phyloP scores from a whole-genome alignment of 2,888 invertebrate genomes.

The Troglohyphantes excavatus region DNA sequence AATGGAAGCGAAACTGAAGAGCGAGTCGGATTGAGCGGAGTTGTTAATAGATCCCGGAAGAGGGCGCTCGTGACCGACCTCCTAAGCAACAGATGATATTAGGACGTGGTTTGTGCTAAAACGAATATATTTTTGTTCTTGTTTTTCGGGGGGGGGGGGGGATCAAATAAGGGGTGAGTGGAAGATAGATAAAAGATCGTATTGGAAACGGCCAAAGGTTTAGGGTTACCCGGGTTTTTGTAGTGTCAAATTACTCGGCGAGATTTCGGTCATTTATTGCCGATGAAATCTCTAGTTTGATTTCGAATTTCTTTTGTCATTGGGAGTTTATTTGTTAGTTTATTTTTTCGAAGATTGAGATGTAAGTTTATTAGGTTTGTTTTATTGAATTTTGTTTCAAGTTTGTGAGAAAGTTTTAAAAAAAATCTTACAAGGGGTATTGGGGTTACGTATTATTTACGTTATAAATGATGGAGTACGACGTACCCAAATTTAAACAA shows the following conservation, averaged over 20 bases:
- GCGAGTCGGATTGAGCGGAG: neutral
- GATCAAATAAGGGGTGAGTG: neutral
- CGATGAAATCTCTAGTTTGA: neutral
- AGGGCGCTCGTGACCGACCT: neutral
- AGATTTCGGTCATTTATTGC: neutral
- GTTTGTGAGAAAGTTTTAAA: no score
- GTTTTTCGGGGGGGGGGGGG: no score
- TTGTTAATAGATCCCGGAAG: neutral
- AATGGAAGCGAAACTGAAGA: constrained; percentile 23
- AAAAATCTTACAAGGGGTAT: no score
- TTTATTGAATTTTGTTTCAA: neutral
- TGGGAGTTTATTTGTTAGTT: neutral
- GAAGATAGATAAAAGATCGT: neutral
- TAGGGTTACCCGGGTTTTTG: neutral
- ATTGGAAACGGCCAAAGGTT: neutral
- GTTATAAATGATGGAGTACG: no score
- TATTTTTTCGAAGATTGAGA: neutral
- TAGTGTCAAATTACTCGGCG: neutral
- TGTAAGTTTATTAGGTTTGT: neutral
- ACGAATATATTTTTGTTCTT: neutral
- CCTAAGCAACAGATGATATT: constrained; percentile 31
- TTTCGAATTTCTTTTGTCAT: neutral
- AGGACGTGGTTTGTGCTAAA: neutral
- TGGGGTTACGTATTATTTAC: no score
- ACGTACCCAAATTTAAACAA: no score